Evolutionary conservation across 2,888 invertebrate species (phyloP).

Genomic region (Platynereis dumerilii): DNA sequence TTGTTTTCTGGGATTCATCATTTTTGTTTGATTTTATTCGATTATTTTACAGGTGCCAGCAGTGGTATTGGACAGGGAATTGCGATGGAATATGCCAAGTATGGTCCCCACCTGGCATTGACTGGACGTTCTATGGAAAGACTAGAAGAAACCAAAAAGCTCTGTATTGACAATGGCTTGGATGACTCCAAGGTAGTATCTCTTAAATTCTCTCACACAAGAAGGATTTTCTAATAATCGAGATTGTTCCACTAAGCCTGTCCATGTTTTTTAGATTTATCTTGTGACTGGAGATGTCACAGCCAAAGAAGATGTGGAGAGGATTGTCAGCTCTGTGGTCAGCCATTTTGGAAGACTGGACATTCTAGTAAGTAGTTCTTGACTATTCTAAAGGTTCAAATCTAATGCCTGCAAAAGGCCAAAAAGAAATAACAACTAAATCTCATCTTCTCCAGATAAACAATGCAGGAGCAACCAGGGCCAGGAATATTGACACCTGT

Average conservation of each 20-base stretch:
- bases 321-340: not conserved
- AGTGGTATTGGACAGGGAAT: conserved; percentile 3
- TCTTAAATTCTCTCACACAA: no score
- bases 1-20: no score
- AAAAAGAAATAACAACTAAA: no score
- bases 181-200: no score
- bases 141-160: conserved; percentile 4
- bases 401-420: not conserved
- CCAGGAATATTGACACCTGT: conserved; percentile 9
- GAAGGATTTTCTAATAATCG: no score
- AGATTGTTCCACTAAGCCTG: no score
- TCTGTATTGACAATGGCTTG: not conserved
- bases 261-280: not conserved
- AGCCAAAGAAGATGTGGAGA: conserved; percentile 3
- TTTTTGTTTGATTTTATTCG: no score
- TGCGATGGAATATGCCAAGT: conserved; percentile 5
- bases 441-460: not conserved
- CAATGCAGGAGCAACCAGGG: conserved; percentile 12
- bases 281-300: conserved; percentile 11
- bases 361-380: conserved; percentile 7
- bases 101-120: not conserved
- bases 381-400: not conserved
- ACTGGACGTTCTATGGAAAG: not conserved
- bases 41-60: not conserved
- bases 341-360: conserved; percentile 8